Evolutionary conservation across 1,140 invertebrate species (phyloP), one percentile per base, ranked within the genome.

Genomic region (Nylanderia fulva): DNA sequence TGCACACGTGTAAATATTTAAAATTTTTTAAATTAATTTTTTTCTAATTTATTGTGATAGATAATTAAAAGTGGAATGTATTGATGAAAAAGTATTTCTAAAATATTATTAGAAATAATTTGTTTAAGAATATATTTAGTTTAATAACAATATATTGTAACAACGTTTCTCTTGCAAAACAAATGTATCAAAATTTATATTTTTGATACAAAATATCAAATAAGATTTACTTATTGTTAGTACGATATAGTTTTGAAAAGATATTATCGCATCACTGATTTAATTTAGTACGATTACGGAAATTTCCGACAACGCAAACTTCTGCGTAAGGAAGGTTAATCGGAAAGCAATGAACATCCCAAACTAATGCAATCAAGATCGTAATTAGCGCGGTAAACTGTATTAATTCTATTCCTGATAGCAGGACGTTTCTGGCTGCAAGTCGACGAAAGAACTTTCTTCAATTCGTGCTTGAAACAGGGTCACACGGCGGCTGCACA

Each of bases 331-430:
- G 39, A 82, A 72, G 36, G 52, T 60, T 45, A 71, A 82, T 60
- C 58, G 66, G 52, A 58, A 82, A 71, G 52, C 77, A 71, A 82
- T 71, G 77, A 71, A n/a, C 52, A 82, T 82, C 18, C 27, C 24
- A 56, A 71, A 71, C 64, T 56, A 71, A 80, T 42, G 77, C 64
- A 58, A 80, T 80, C 64, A 48, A 27, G 63, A 69, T 80, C 24
- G 64, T 56, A 80, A 80, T 80, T 80, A 80, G 48, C 24, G 39
- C 24, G 64, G 52, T 80, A 42, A 80, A 71, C 66, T 80, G 77
- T 71, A 71, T 80, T 80, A 80, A 80, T 80, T 71, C 36, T 69
- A 48, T 56, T 42, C 64, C 18, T 52, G 52, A 69, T 80, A 42
- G 15, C 64, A 36, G 36, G 18, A 18, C 33, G 68, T 68, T 80